A percentile compares a stretch with the other conserved stretches of the same genome.
Evolutionary conservation across 2,888 invertebrate genomes (phyloP).

Genomic region (Melinaea marsaeus): DNA sequence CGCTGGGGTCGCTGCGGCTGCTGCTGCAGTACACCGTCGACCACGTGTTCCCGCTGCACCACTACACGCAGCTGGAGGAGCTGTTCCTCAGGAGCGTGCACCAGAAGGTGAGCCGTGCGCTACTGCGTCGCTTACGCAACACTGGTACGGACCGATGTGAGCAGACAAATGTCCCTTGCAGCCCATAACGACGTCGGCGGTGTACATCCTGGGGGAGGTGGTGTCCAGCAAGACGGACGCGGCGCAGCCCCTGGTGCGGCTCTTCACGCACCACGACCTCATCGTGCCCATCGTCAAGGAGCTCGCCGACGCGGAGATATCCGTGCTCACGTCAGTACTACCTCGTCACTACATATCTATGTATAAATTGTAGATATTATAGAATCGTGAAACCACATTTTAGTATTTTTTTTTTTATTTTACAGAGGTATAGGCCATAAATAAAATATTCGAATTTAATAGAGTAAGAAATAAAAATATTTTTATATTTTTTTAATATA

Average conservation of each 20-base stretch:
- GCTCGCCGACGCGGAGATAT: slow-evolving; percentile 91
- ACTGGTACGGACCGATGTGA: slow-evolving; percentile 3
- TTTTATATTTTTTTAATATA: no score
- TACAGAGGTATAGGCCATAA: no score
- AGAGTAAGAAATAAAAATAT: no score
- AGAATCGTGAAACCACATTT: no score
- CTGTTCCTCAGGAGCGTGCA: slow-evolving; percentile 85
- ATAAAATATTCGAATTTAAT: no score
- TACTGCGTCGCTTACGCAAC: not conserved
- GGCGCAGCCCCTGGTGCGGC: slow-evolving; percentile 90
- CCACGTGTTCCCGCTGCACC: slow-evolving; percentile 90
- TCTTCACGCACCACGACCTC: slow-evolving; percentile 91
- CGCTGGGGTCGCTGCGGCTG: slow-evolving; percentile 89
- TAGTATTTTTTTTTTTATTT: no score
- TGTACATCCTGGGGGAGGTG: slow-evolving; percentile 91
- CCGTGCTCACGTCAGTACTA: slow-evolving; percentile 87
- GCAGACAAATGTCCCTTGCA: slow-evolving; percentile 47
- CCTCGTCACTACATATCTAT: no score
- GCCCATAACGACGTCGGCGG: slow-evolving; percentile 88
- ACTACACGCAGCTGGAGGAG: slow-evolving; percentile 87
- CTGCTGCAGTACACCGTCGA: slow-evolving; percentile 93
- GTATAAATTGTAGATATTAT: no score
- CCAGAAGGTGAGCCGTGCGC: slow-evolving; percentile 69
- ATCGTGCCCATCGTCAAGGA: slow-evolving; percentile 90
- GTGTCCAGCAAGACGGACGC: slow-evolving; percentile 92